Evolutionary conservation across 2,113 vertebrate genomes (phyloP).

Genomic region (Neogale vison): DNA sequence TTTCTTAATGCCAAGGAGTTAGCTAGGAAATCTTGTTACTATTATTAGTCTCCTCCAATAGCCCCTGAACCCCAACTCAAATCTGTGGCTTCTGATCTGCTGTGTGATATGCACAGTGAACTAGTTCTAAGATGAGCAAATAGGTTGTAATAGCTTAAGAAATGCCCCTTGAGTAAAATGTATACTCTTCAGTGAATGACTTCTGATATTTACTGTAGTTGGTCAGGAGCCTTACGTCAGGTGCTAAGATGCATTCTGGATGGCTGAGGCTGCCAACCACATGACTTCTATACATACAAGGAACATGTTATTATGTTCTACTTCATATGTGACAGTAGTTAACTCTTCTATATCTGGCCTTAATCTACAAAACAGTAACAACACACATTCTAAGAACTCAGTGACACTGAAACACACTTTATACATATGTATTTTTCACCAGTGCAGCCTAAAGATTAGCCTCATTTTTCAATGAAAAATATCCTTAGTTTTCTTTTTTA

Average conservation of each 20-base stretch:
- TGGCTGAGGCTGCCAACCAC: not conserved
- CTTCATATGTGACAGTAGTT: not conserved
- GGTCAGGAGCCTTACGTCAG: conserved; percentile 7
- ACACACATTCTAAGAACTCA: conserved; percentile 3
- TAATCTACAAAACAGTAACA: conserved; percentile 12
- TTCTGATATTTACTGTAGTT: conserved; percentile 25
- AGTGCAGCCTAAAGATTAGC: not conserved
- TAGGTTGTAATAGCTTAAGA: not conserved
- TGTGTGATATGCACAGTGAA: not conserved
- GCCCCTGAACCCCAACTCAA: not conserved
- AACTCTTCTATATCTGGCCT: not conserved
- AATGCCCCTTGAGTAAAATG: conserved; percentile 30
- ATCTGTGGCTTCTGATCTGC: conserved; percentile 37
- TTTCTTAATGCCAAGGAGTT: not conserved
- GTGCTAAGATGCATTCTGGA: not conserved
- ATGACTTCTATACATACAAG: not conserved
- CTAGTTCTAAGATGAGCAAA: conserved; percentile 31
- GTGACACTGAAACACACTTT: not conserved
- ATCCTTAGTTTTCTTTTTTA: conserved; percentile 13
- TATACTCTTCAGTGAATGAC: conserved; percentile 1
- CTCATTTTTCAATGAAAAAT: not conserved
- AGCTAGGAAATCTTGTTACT: not conserved
- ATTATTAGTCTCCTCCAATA: not conserved
- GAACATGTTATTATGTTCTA: not conserved
- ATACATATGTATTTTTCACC: not conserved